These are phyloP conservation scores for Gallinago stenura DNA, from an alignment of 2,797 vertebrate species.

Conservation along the genomic window DNA sequence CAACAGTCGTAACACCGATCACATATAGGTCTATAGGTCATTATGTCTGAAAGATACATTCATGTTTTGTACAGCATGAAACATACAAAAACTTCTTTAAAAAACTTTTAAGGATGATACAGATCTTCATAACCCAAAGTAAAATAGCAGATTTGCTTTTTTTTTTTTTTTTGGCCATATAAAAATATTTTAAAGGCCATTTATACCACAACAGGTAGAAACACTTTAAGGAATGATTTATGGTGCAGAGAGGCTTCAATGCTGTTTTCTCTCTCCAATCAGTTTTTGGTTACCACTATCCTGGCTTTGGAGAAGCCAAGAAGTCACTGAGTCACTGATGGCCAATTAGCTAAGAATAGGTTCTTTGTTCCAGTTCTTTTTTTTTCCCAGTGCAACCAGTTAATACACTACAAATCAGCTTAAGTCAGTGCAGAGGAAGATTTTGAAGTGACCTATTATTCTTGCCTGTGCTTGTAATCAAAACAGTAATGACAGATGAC, in stretches of 20 bases:
- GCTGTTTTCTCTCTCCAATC: slow-evolving; percentile 8
- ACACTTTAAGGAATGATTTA: slow-evolving; percentile 39
- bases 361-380: slow-evolving; percentile 5
- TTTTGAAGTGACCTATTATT: background rate
- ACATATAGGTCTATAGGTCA: slow-evolving; percentile 68
- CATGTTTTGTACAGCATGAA: slow-evolving; percentile 83
- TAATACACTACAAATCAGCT: background rate
- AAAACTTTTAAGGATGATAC: slow-evolving; percentile 72
- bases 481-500: slow-evolving; percentile 6
- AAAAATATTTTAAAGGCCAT: slow-evolving; percentile 81
- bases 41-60: slow-evolving; percentile 82
- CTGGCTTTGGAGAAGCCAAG: slow-evolving; percentile 37
- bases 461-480: slow-evolving; percentile 43
- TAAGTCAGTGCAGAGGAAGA: slow-evolving; percentile 23
- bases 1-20: slow-evolving; percentile 77
- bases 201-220: slow-evolving; percentile 78
- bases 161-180: slow-evolving; percentile 71
- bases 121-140: slow-evolving; percentile 74
- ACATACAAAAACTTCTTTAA: slow-evolving; percentile 77
- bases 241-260: slow-evolving; percentile 47
- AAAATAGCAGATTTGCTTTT: slow-evolving; percentile 71
- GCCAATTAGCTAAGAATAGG: background rate
- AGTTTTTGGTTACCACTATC: slow-evolving; percentile 41
- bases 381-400: background rate
- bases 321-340: background rate